Conservation (phyloP, 1,140 invertebrate genomes). For the Zaprionus kolodkinae region DNA sequence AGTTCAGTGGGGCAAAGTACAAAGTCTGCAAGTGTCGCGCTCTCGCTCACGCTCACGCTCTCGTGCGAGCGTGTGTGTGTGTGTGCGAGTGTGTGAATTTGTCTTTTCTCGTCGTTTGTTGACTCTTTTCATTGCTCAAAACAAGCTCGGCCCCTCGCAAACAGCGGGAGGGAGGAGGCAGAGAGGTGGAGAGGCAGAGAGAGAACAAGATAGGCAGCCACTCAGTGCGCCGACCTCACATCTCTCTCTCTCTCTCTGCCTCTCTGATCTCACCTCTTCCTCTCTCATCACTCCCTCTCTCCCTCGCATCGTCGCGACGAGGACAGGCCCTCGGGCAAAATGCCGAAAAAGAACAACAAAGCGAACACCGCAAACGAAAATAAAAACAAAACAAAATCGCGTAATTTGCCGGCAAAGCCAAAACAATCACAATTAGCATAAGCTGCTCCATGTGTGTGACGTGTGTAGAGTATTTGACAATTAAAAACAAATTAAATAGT, state of each 20-base stretch:
- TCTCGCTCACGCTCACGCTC: constrained; percentile 3
- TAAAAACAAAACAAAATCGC: constrained; percentile 10
- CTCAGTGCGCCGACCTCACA: not conserved
- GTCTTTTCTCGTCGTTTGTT: constrained; percentile 51
- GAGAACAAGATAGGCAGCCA: constrained; percentile 3
- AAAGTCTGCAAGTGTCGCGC: constrained; percentile 78
- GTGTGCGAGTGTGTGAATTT: constrained; percentile 16
- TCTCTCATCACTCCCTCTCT: not conserved
- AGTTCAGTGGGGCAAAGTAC: constrained; percentile 83
- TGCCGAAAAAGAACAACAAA: not conserved
- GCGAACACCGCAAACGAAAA: not conserved
- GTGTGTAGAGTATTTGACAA: constrained; percentile 27
- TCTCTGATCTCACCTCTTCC: too few relatives aligned
- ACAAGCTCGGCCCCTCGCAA: constrained; percentile 1
- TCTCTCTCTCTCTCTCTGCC: not conserved
- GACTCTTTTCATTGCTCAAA: constrained; percentile 53
- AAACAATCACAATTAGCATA: constrained; percentile 42
- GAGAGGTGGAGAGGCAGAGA: not conserved
- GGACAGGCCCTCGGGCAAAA: constrained; percentile 29
- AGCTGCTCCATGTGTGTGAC: not conserved
- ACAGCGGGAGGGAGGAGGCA: not conserved
- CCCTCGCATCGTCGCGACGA: not conserved
- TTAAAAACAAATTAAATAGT: constrained; percentile 56
- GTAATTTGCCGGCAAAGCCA: constrained; percentile 29
- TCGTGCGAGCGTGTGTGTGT: not conserved